A percentile compares a stretch with the other conserved stretches of the same genome.
These are phyloP conservation scores for Itoplectis maculator DNA, from an alignment of 2,888 invertebrate species.

Conservation along the genomic window DNA sequence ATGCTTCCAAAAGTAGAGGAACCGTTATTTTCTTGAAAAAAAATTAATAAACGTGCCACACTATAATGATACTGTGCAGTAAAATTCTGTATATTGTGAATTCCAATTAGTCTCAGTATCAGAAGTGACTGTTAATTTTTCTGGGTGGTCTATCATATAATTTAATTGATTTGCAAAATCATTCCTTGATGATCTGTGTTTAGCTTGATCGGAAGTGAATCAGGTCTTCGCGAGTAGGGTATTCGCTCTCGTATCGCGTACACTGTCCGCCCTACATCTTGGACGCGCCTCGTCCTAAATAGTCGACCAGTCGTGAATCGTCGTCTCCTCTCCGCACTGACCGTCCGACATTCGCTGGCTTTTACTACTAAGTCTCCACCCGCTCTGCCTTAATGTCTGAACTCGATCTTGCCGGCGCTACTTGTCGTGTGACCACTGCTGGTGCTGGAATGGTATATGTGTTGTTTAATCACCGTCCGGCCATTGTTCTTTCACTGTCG, in stretches of 20 bases:
- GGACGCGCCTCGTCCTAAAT: conserved; percentile 58
- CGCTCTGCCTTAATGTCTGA: conserved; percentile 4
- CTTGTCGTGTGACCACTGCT: conserved; percentile 22
- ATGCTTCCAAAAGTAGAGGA: no score
- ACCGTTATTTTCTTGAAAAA: not conserved
- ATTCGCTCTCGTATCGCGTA: conserved; percentile 47
- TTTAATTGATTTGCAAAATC: no score
- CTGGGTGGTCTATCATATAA: not conserved
- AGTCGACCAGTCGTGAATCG: conserved; percentile 59
- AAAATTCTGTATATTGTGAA: no score
- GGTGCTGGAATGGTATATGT: conserved; percentile 29
- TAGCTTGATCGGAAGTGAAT: not conserved
- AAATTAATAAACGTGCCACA: no score
- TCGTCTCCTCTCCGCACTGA: conserved; percentile 34
- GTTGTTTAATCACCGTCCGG: conserved; percentile 42
- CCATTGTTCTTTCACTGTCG: conserved; percentile 17
- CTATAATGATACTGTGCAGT: no score
- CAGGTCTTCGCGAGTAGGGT: not conserved
- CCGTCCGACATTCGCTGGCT: conserved; percentile 55
- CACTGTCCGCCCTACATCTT: conserved; percentile 53
- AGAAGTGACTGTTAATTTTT: not conserved
- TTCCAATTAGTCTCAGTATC: no score
- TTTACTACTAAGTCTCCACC: conserved; percentile 35
- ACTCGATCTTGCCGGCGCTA: conserved; percentile 31
- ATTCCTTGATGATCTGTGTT: no score